Base-by-base conservation (phyloP, 2,888 invertebrate species). In the Drosophila affinis region DNA sequence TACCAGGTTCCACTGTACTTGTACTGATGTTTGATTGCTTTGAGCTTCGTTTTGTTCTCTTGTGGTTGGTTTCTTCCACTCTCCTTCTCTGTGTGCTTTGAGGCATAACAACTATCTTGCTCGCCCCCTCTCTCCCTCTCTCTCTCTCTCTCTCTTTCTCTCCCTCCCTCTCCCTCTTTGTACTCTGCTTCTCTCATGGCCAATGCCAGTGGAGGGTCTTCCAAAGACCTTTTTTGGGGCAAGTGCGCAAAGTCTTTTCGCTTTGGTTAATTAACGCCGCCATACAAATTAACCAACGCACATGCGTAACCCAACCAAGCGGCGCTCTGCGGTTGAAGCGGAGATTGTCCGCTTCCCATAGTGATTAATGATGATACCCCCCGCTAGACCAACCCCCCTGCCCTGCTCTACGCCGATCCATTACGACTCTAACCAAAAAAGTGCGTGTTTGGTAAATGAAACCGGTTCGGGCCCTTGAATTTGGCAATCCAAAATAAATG, bases 221-320 rank as follows among this genome's bases (percentile, higher is more conserved):
- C 21, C 21, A 57, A 54, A 63, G 32, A 29, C 29, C 21, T 21
- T 69, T 70, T 58, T 56, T 47, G 45, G 10, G 54, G 62, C 75
- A 84, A 81, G 76, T 80, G 69, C 67, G 49, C 63, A 45, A 74
- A 69, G 65, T 67, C 60, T 76, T 60, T 72, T 68, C 62, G 57
- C 57, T 73, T 75, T 63, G 73, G 55, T 63, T 82, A 85, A 87
- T 87, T 87, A 81, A 62, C 81, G 81, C 72, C 64, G 69, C 72
- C 74, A 72, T 79, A 82, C 82, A 75, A 85, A 85, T 85, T 85
- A 83, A 87, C 87, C 78, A 76, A 85, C 78, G 85, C 85, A 82
- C 81, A 79, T 85, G 87, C 87, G 86, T 86, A 81, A 75, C 83
- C 21, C 47, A 59, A 14, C 48, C 14, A 47, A n/a, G 17, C 12